Evolutionary conservation across 2,113 vertebrate genomes (phyloP), one percentile per base, ranked within the genome.

Genomic region (Amazona guildingii): DNA sequence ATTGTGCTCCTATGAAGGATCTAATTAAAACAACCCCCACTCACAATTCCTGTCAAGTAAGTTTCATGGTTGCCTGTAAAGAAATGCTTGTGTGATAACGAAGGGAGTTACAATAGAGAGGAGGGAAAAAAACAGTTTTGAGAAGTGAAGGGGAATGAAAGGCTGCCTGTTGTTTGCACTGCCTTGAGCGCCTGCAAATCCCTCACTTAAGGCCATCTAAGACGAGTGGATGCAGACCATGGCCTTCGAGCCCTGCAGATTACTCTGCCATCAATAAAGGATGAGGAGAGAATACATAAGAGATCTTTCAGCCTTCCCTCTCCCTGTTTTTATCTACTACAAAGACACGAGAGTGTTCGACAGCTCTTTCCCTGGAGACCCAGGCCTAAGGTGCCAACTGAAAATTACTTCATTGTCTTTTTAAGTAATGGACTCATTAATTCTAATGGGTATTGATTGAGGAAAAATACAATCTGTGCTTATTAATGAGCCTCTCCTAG

Each of bases 141-240:
- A 86, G 75, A 57, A 83, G 37, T 31, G 16, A 83, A 95, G 59
- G 73, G 92, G 94, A 92, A 66, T 61, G 29, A 28, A 62, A 97
- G 93, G 93, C 97, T 97, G 97, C 92, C 92, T 88, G 88, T 96
- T 97, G 83, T 97, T 95, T 97, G 95, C 57, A 95, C 97, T 96
- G 97, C 98, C 98, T 97, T 98, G 97, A 98, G 97, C 89, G 94
- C 97, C 98, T 95, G 96, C 98, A 98, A 98, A 98, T 98, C 98
- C 97, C 98, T 98, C 98, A 98, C 98, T 98, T 98, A 97, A 97
- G 98, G 97, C 96, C 98, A 98, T 96, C 95, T 92, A 94, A 87
- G 98, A 97, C 67, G 96, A 98, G 97, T 95, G 97, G 98, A 97
- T 98, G 98, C 98, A 95, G 96, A 97, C 94, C 96, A 88, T 88